Base-by-base conservation (phyloP, 2,113 vertebrate genomes). In the Osmerus mordax region DNA sequence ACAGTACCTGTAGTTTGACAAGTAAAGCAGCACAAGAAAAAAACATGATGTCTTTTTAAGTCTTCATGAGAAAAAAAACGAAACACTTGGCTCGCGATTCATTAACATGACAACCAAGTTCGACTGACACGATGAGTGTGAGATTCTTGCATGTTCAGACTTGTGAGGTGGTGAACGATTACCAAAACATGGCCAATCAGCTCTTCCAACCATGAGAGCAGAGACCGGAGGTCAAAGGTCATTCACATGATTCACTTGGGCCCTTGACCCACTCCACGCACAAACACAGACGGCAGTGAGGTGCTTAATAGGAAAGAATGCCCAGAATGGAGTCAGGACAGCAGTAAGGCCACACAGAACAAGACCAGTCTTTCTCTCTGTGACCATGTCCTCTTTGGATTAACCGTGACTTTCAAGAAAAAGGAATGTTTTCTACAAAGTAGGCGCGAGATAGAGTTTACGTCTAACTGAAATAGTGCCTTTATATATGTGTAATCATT, bases 121-220 rank as follows among this genome's bases (percentile, higher is more conserved):
- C n/a, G 18, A 59, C 18, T 2, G n/a, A 9, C 58, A 23, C 4
- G 58, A 60, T 23, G 58, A 19, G 19, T 60, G 15, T 36, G 14
- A 4, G 3, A 64, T 28, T 32, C 29, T 18, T n/a, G 29, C 62
- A 36, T 41, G 62, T 36, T 32, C 62, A 32, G 29, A 18, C 32
- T 64, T 32, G 41, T 8, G 8, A 5, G 9, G 41, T 11, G 18
- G 62, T 64, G 28, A 56, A 2, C 3, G 1, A n/a, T 16, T 18
- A 28, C 29, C 62, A 41, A 62, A 64, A 64, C 29, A 36, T 64
- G 16, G 29, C 29, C 29, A 3, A 64, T 64, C 29, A 32, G 61
- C 61, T 63, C 29, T 63, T 36, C 28, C 29, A 63, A 63, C 61
- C 25, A 63, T 63, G 12, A 32, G 15, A 63, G 61, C 28, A 36